Conservation (phyloP, 2,797 vertebrate genomes). For the Anas bahamensis region DNA sequence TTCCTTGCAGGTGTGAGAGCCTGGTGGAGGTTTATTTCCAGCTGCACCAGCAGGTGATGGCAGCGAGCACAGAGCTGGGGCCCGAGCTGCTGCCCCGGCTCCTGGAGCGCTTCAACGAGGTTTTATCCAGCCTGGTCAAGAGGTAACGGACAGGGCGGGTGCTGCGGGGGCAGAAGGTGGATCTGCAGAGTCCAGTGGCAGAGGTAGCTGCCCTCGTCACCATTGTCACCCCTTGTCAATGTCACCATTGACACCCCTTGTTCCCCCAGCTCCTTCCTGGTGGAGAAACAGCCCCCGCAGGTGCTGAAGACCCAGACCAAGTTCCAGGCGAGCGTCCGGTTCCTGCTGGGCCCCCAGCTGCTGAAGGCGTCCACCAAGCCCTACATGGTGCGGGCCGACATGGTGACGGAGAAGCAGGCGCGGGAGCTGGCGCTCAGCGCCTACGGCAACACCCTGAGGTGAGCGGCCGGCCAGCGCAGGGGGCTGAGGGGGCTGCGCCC, state of each 20-base stretch:
- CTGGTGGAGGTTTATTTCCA: conserved; percentile 85
- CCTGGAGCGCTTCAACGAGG: conserved; percentile 77
- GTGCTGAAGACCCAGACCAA: conserved; percentile 99
- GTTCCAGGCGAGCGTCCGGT: conserved; percentile 92
- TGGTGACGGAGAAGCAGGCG: conserved; percentile 94
- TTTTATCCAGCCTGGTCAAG: conserved; percentile 85
- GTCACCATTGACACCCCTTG: background rate
- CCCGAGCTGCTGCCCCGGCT: conserved; percentile 77
- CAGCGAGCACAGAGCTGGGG: conserved; percentile 73
- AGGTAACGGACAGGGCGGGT: conserved; percentile 73
- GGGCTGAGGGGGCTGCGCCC: fast-evolving
- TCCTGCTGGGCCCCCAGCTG: conserved; percentile 89
- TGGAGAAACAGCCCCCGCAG: conserved; percentile 95
- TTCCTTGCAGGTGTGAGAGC: conserved; percentile 72
- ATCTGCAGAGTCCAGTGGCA: background rate
- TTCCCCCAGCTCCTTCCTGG: conserved; percentile 87
- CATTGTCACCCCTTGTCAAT: background rate
- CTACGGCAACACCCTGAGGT: conserved; percentile 58
- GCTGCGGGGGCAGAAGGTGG: background rate
- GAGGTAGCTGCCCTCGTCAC: background rate
- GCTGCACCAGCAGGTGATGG: conserved; percentile 88
- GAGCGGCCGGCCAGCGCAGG: background rate
- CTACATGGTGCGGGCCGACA: conserved; percentile 87
- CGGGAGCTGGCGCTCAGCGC: conserved; percentile 80
- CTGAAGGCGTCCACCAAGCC: conserved; percentile 84